A percentile compares a stretch with the other conserved stretches of the same genome.
phyloP scores from a whole-genome alignment of 2,888 invertebrate species.

The Mamestra brassicae region DNA sequence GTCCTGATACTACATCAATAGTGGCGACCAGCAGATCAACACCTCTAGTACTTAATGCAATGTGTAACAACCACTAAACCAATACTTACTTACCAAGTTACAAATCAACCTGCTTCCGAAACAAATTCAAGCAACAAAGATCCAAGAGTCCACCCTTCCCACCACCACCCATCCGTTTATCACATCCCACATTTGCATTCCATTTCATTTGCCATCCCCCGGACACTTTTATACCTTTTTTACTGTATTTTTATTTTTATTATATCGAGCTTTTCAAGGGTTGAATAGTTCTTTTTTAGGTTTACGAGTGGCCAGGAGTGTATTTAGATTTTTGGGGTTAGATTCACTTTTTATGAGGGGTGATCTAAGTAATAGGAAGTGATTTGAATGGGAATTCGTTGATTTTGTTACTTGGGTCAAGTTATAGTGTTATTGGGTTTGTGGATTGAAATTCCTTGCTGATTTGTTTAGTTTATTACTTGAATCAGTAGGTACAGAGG shows the following conservation, averaged over 20 bases:
- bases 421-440: constrained; percentile 36
- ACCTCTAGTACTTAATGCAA: background rate
- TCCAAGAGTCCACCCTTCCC: constrained; percentile 29
- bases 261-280: constrained; percentile 75
- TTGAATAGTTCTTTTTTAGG: constrained; percentile 78
- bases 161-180: constrained; percentile 68
- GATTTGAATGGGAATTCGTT: constrained; percentile 56
- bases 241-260: constrained; percentile 82
- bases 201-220: constrained; percentile 83
- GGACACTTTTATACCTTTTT: constrained; percentile 85
- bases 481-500: background rate
- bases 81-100: background rate
- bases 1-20: no score
- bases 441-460: constrained; percentile 6
- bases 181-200: constrained; percentile 86
- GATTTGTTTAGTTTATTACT: background rate
- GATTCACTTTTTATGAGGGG: constrained; percentile 55
- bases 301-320: constrained; percentile 74
- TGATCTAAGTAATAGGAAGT: constrained; percentile 60
- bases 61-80: constrained; percentile 10
- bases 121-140: constrained; percentile 51
- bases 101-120: constrained; percentile 22
- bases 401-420: constrained; percentile 45
- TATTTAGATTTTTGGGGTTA: constrained; percentile 64
- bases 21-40: no score